Evolutionary conservation across 2,113 vertebrate species (phyloP).

Genomic region (Tamias sibiricus): DNA sequence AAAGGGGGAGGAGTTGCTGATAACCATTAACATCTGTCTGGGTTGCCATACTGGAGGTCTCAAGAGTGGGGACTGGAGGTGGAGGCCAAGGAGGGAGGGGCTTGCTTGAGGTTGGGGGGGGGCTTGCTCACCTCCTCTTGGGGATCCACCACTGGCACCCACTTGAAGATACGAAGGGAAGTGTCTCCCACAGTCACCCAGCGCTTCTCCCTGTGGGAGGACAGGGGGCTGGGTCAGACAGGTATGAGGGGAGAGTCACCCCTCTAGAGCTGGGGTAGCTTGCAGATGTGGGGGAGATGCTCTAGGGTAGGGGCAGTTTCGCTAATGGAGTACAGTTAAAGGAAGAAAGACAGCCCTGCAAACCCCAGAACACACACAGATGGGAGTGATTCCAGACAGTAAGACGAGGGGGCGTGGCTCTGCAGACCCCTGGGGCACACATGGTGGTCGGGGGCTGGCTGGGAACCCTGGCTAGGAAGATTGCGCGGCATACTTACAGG

Average conservation of each 20-base stretch:
- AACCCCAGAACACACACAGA: not conserved
- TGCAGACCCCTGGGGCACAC: not conserved
- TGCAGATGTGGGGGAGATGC: not conserved
- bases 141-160: conserved; percentile 86
- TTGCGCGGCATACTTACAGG: not conserved
- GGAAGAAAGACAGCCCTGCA: not conserved
- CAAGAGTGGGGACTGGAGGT: not conserved
- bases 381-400: not conserved
- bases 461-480: not conserved
- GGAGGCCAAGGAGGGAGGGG: not conserved
- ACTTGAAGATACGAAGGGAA: conserved; percentile 87
- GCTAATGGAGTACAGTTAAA: not conserved
- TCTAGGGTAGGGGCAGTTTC: not conserved
- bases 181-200: conserved; percentile 87
- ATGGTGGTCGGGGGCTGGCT: not conserved
- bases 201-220: conserved; percentile 84
- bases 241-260: not conserved
- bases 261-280: not conserved
- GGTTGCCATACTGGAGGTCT: not conserved
- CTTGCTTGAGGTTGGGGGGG: not conserved
- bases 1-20: not conserved
- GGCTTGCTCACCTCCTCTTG: conserved; percentile 83
- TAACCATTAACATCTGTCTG: conserved; percentile 58
- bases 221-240: not conserved
- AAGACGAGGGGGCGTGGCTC: not conserved